These are phyloP conservation scores for Antheraea yamamai DNA, from an alignment of 2,888 invertebrate genomes.

Conservation along the genomic window DNA sequence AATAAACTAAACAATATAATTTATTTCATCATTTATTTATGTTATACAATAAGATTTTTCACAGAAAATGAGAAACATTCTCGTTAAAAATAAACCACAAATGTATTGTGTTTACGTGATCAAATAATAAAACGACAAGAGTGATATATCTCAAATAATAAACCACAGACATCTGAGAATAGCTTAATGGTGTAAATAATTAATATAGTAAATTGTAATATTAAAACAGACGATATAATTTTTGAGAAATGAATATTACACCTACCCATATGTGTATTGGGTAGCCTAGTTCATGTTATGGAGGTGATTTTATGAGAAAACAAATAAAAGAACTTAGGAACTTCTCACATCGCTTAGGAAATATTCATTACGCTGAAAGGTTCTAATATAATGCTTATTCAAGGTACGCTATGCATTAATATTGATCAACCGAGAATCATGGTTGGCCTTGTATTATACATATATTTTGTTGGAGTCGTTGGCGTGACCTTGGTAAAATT, in stretches of 20 bases:
- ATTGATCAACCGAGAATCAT: constrained; percentile 50
- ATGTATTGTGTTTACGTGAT: background rate
- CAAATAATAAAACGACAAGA: background rate
- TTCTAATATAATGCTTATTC: constrained; percentile 48
- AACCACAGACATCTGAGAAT: background rate
- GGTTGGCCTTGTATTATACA: constrained; percentile 38
- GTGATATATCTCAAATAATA: background rate
- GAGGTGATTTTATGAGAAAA: constrained; percentile 17
- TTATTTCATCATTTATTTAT: background rate
- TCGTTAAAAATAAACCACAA: background rate
- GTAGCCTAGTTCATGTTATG: constrained; percentile 1
- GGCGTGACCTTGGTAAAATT: constrained; percentile 38
- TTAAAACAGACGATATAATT: background rate
- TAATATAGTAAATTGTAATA: background rate
- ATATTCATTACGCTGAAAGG: constrained; percentile 62
- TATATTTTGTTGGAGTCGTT: constrained; percentile 39
- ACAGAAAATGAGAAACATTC: background rate
- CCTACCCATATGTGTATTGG: background rate
- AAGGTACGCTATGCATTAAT: constrained; percentile 47
- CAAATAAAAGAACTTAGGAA: constrained; percentile 43
- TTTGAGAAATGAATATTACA: constrained; percentile 17
- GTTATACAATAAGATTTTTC: background rate
- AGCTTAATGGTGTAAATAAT: background rate
- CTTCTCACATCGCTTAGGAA: constrained; percentile 44
- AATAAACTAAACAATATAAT: background rate